Percentiles rank a stretch among this genome's conserved stretches.
Conservation (phyloP, 2,113 vertebrate species). For the Mystacornis crossleyi region DNA sequence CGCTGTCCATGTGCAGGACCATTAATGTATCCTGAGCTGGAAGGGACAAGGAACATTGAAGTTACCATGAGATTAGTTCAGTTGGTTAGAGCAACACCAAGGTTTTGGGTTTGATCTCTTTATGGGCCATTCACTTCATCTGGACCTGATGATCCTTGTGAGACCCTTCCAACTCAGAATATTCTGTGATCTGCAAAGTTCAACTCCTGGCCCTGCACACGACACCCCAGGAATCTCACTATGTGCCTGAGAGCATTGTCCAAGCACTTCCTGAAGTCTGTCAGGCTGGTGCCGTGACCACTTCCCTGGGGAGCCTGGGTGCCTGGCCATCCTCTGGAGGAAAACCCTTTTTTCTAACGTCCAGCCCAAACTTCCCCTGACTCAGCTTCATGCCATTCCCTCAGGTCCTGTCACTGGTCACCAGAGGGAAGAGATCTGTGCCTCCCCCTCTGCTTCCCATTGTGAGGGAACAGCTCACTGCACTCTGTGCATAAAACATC, state of each 20-base stretch:
- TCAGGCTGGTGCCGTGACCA: no score
- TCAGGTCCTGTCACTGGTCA: not conserved
- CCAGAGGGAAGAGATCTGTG: not conserved
- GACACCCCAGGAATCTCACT: not conserved
- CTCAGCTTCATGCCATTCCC: not conserved
- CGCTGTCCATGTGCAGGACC: not conserved
- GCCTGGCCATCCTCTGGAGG: fast-evolving
- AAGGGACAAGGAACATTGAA: not conserved
- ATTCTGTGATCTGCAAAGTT: not conserved
- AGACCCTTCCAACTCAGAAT: not conserved
- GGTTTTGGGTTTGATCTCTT: not conserved
- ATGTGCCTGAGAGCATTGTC: not conserved
- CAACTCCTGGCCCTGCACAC: no score
- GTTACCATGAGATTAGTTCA: not conserved
- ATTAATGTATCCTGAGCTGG: not conserved
- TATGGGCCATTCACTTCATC: not conserved
- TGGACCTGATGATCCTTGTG: not conserved
- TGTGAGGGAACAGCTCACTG: not conserved
- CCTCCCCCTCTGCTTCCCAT: not conserved
- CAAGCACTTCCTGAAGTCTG: not conserved
- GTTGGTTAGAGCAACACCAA: not conserved
- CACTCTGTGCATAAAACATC: not conserved
- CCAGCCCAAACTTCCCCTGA: not conserved
- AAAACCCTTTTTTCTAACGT: not conserved
- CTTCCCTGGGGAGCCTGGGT: no score